These are phyloP conservation scores for Sternarchorhynchus goeldii DNA, from an alignment of 2,797 vertebrate species.

Conservation along the genomic window DNA sequence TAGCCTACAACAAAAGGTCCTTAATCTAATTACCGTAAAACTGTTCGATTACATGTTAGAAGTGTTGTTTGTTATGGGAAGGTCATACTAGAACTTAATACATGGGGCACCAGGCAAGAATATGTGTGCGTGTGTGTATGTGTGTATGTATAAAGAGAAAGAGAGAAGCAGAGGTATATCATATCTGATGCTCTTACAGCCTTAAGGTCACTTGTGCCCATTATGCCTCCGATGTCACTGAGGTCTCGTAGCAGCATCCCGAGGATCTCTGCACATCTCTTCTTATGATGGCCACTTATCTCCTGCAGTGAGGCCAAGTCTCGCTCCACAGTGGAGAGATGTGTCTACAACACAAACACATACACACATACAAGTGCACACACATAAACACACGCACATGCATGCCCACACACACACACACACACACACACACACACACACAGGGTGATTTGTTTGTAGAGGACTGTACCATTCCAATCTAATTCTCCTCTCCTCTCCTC, in stretches of 20 bases:
- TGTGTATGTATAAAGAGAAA: no score
- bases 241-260: constrained; percentile 89
- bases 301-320: constrained; percentile 87
- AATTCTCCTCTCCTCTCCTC: not conserved
- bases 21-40: no score
- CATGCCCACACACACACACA: no score
- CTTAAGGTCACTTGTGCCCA: constrained; percentile 90
- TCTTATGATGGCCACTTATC: constrained; percentile 89
- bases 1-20: no score
- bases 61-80: no score
- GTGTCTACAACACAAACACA: constrained; percentile 73
- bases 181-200: constrained; percentile 71
- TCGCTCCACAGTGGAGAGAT: constrained; percentile 78
- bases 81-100: no score
- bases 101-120: no score
- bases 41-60: no score
- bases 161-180: not conserved
- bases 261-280: constrained; percentile 88
- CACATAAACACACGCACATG: constrained; percentile 40
- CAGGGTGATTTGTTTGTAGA: constrained; percentile 11
- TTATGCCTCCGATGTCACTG: constrained; percentile 87
- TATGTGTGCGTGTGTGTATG: no score
- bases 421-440: constrained; percentile 54
- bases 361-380: constrained; percentile 41
- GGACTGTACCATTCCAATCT: no score